Base-by-base conservation (phyloP, 2,888 invertebrate species). In the Protophormia terraenovae region DNA sequence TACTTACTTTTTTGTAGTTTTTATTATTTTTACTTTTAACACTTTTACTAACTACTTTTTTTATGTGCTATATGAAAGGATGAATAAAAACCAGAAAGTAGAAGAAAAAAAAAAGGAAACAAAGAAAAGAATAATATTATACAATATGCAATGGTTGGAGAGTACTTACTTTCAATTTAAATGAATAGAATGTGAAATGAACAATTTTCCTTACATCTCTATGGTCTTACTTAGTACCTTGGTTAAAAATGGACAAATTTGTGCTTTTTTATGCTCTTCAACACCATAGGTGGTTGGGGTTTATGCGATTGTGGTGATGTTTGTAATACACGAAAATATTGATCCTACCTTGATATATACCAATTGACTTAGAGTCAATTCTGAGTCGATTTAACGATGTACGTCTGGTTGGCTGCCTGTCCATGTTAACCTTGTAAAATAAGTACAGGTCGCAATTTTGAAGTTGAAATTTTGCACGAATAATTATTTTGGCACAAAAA, bases 121-220 rank as follows among this genome's bases (percentile, higher is more conserved):
- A n/a, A 62, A 5, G 19, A 62, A 19, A 32, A 22, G 12, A 38
- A 38, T 10, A 12, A 10, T 12, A 53, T 50, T 50, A 35, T 32
- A 47, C 29, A 47, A 67, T 35, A 50, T 32, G 22, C 32, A 69
- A 50, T 35, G 7, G 22, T 22, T 53, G n/a, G 22, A 69, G 69
- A 69, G 53, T 16, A 69, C 69, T 69, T 16, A 69, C 69, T 69
- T 53, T 32, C 19, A 53, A 55, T 55, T 71, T 24, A 55, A 38
- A 71, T 24, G 55, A 38, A 41, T 58, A 55, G 27, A 38, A 27
- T 38, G 55, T 55, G 16, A 71, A 71, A 55, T 58, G 38, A 58
- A 58, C 71, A 71, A 55, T 55, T 58, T 55, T 5, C 71, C 12
- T 38, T 38, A 3, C 55, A 12, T 16, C 27, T 55, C 24, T n/a